Evolutionary conservation across 2,113 vertebrate species (phyloP).

Genomic region (Pachypanchax playfairii): DNA sequence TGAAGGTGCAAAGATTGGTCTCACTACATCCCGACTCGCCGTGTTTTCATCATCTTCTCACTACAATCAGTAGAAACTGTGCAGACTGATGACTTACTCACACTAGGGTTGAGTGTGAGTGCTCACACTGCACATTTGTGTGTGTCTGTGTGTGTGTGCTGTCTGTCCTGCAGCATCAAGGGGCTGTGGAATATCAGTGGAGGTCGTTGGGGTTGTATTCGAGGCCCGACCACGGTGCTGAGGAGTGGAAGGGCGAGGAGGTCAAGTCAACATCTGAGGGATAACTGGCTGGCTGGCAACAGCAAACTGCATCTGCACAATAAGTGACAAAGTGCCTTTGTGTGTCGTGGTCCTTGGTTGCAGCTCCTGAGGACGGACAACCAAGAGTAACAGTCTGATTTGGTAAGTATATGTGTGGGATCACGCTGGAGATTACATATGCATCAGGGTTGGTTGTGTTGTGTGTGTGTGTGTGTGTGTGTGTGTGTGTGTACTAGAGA

Average conservation of each 20-base stretch:
- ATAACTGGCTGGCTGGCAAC: conserved; percentile 68
- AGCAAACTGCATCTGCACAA: conserved; percentile 75
- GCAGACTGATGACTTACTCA: conserved; percentile 74
- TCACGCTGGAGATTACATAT: conserved; percentile 64
- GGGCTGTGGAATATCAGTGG: conserved; percentile 74
- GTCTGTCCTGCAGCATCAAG: conserved; percentile 77
- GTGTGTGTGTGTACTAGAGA: conserved; percentile 59
- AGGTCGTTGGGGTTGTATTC: conserved; percentile 75
- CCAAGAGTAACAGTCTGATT: conserved; percentile 80
- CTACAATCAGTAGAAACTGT: conserved; percentile 75
- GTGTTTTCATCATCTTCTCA: conserved; percentile 45
- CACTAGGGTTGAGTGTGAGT: conserved; percentile 51
- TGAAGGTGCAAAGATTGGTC: conserved; percentile 78
- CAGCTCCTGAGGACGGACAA: conserved; percentile 49
- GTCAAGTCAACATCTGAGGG: conserved; percentile 72
- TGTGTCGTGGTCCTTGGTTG: conserved; percentile 65
- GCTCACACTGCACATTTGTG: conserved; percentile 48
- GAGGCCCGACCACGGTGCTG: conserved; percentile 71
- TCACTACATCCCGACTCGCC: conserved; percentile 51
- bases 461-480: conserved; percentile 41
- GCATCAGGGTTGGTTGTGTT: conserved; percentile 51
- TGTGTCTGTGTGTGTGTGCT: conserved; percentile 61
- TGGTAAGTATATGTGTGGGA: conserved; percentile 54
- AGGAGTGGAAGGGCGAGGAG: conserved; percentile 67
- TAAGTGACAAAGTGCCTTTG: conserved; percentile 77